Evolutionary conservation across 2,113 vertebrate genomes (phyloP).

Genomic region (Carollia perspicillata): DNA sequence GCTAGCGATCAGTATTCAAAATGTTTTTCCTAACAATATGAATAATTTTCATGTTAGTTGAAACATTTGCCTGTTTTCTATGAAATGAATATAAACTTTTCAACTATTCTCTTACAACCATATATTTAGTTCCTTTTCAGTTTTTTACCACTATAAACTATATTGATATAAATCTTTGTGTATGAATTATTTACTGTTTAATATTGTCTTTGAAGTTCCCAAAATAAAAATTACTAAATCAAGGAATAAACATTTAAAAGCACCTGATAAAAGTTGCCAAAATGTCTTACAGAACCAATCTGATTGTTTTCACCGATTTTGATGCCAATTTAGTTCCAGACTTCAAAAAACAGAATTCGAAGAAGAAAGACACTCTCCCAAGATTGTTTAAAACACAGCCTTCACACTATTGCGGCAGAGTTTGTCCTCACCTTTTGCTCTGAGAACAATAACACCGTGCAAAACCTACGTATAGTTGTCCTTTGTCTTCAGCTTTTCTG

Average conservation of each 20-base stretch:
- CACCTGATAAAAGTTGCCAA: background rate
- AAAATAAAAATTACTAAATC: background rate
- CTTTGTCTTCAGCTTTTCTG: background rate
- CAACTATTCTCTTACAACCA: background rate
- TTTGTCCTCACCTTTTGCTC: background rate
- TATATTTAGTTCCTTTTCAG: background rate
- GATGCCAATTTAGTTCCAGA: background rate
- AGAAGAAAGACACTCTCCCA: background rate
- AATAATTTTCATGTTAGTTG: background rate
- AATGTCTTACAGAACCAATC: background rate
- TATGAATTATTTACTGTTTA: background rate
- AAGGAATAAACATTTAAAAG: background rate
- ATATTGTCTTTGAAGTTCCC: background rate
- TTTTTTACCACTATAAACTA: slow-evolving; percentile 15
- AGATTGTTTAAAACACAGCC: background rate
- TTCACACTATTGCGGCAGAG: background rate
- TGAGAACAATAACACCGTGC: background rate
- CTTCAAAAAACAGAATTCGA: background rate
- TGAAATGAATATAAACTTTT: background rate
- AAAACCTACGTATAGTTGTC: background rate
- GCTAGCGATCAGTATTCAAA: background rate
- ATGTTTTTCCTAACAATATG: background rate
- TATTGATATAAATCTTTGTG: background rate
- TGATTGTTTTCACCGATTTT: background rate
- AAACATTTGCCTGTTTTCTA: background rate